These are phyloP conservation scores for Laticauda colubrina DNA, from an alignment of 2,113 vertebrate genomes.

Conservation along the genomic window DNA sequence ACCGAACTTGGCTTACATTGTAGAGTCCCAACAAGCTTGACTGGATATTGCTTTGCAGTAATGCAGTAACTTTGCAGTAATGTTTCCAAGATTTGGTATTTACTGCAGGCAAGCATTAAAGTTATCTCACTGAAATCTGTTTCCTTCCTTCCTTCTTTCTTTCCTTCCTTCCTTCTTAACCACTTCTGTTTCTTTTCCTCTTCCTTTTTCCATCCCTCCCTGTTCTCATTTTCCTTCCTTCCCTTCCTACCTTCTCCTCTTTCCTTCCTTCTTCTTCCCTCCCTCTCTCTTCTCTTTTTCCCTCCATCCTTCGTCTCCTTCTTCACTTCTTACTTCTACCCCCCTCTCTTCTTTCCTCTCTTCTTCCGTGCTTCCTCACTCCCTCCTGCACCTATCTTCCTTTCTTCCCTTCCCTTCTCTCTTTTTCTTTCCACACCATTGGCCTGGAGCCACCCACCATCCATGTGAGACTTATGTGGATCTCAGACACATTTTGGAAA, in stretches of 20 bases:
- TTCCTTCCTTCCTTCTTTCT: no score
- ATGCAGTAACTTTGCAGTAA: not conserved
- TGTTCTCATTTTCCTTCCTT: no score
- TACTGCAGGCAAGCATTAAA: not conserved
- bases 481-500: not conserved
- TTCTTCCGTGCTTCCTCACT: not conserved
- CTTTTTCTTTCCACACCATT: not conserved
- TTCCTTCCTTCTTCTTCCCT: not conserved
- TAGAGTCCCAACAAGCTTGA: not conserved
- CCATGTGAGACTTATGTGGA: not conserved
- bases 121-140: not conserved
- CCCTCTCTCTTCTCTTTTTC: no score
- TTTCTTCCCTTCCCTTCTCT: not conserved
- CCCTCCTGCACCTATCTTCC: not conserved
- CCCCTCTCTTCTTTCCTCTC: not conserved
- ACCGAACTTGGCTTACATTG: not conserved
- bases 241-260: no score
- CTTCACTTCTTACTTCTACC: rapidly evolving
- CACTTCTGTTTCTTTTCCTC: no score
- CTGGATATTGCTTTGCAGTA: not conserved
- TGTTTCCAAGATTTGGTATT: not conserved
- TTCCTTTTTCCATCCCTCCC: not conserved
- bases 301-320: no score
- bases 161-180: no score
- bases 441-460: not conserved